Conservation (phyloP, 2,888 invertebrate genomes). For the Dermolepida albohirtum region DNA sequence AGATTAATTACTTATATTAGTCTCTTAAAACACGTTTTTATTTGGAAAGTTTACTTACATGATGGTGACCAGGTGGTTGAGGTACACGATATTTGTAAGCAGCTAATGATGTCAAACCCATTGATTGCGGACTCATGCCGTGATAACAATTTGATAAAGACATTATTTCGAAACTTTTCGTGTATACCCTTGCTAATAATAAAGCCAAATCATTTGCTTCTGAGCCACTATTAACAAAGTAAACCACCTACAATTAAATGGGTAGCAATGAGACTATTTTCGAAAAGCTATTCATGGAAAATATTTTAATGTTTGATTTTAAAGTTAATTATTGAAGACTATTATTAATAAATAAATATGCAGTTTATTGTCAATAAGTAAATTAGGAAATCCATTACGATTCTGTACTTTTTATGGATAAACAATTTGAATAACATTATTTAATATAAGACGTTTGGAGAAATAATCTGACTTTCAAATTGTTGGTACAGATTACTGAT, state of each 20-base stretch:
- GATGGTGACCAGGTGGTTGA: slow-evolving; percentile 77
- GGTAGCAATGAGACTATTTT: too few relatives aligned
- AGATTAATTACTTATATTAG: slow-evolving; percentile 45
- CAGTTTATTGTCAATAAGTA: too few relatives aligned
- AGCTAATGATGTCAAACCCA: slow-evolving; percentile 82
- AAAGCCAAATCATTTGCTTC: slow-evolving; percentile 97
- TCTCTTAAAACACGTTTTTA: background rate
- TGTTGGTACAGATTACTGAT: too few relatives aligned
- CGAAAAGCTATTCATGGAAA: too few relatives aligned
- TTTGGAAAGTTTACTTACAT: slow-evolving; percentile 69
- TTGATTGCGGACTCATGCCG: slow-evolving; percentile 87
- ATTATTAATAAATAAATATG: too few relatives aligned
- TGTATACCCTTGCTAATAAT: slow-evolving; percentile 86
- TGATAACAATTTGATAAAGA: slow-evolving; percentile 93
- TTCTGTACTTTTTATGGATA: too few relatives aligned
- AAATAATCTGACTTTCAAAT: too few relatives aligned
- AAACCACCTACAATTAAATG: slow-evolving; percentile 86
- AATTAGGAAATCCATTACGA: too few relatives aligned
- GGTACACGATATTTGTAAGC: slow-evolving; percentile 84
- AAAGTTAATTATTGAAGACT: too few relatives aligned
- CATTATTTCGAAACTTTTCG: slow-evolving; percentile 86
- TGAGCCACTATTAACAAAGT: slow-evolving; percentile 95
- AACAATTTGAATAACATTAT: too few relatives aligned
- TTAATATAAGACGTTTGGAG: too few relatives aligned
- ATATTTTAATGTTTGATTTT: too few relatives aligned